Base-by-base conservation (phyloP, 2,888 invertebrate species). In the Parnassius smintheus region DNA sequence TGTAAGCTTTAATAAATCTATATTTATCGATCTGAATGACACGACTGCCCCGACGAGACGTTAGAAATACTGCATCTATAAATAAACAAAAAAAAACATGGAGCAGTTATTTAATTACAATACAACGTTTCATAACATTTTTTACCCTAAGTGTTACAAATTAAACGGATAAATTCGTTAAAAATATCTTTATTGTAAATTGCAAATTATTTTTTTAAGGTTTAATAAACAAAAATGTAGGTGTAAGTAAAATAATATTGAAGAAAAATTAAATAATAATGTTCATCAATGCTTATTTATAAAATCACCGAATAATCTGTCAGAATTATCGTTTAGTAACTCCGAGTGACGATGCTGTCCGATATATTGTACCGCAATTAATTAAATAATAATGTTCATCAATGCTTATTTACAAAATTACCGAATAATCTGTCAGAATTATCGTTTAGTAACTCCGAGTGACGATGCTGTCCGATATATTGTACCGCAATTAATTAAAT, bases 301-400 rank as follows among this genome's bases (percentile, higher is more conserved):
- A 12, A n/a, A 3, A 59, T 52, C 45, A 18, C 12, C 59, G 55
- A 52, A 13, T 52, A 45, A 13, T 7, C 35, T 46, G 10, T 53
- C 12, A 12, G 11, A 55, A 22, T 50, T 4, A 0, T 13, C 10
- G 11, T 41, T 35, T 45, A 35, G 59, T 9, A 69, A 18, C 10
- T 65, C 60, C 2, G 53, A n/a, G 45, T 77, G 77, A n/a, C 56
- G 50, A 42, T 78, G 76, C 4, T 64, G 56, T 0, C 72, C 69
- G 10, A 12, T 50, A 52, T 53, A 18, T 11, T 66, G 56, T 12
- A 70, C 22, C 1, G 68, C 60, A 1, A 51, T 9, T 13, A 69
- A 61, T 2, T 66, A 18, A 18, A 18, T 18, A 18, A 18, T 48
- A 10, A 48, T 13, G 8, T 42, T 18, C 7, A 42, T 42, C 12